Base-by-base conservation (phyloP, 2,888 invertebrate species). In the Cordilura impudica region DNA sequence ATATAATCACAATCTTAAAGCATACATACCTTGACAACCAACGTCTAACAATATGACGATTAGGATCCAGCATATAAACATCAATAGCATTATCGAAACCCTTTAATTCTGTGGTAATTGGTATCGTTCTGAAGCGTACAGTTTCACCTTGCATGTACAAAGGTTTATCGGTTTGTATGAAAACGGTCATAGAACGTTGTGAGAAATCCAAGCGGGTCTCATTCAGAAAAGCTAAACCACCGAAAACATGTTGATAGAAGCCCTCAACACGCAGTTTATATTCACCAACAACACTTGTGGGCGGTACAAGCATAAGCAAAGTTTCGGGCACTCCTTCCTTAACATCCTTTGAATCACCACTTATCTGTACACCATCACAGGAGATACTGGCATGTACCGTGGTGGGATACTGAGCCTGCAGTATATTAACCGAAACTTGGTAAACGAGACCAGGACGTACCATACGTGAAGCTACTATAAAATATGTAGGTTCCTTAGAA, bases 161-260 rank as follows among this genome's bases (percentile, higher is more conserved):
- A 0, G 98, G 98, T 87, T 97, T 97, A 88, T 98, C 97, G 85
- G 96, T 94, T 90, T 98, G 98, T 83, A 98, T 95, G 88, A 98
- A 97, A 81, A 98, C 96, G 0, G 98, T 97, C 94, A 98, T 96
- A 58, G 97, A 97, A 43, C 98, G 92, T 84, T 95, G 94, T 0
- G 96, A 96, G 90, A 98, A 98, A 1, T 92, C 91, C 12, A 98
- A 91, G 74, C 93, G 91, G 0, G 97, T 97, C 88, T 97, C 97
- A 86, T 98, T 98, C 51, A 93, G 90, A 89, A 98, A 98, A 0
- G 97, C 96, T 66, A 95, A 93, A 0, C 98, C 98, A 6, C 97
- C 97, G 82, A 95, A 92, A 4, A 92, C 87, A 70, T 92, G 91
- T 79, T 89, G 86, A 88, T 93, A 94, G 39, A 94, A 91, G 0